Conservation (phyloP, 2,888 invertebrate genomes). For the Acanthopleura granulata region DNA sequence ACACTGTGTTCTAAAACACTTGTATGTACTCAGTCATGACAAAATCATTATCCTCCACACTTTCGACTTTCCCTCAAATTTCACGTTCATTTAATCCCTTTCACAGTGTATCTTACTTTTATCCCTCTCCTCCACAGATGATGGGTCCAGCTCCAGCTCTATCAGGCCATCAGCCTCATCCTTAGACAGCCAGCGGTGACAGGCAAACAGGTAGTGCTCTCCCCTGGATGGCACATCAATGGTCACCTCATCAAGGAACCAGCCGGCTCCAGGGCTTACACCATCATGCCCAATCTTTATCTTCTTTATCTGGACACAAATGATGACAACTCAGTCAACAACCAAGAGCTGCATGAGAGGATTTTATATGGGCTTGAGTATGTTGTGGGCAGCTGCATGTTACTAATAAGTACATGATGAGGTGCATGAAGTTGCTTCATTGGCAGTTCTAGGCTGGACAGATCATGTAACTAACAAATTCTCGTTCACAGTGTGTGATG, state of each 20-base stretch:
- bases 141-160: constrained; percentile 66
- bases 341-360: not conserved
- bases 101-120: constrained; percentile 51
- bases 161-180: constrained; percentile 63
- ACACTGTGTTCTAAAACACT: no score
- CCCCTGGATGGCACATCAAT: constrained; percentile 67
- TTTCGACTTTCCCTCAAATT: no score
- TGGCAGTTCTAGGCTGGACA: no score
- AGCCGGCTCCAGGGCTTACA: constrained; percentile 61
- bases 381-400: no score
- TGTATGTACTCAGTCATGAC: no score
- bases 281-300: constrained; percentile 69
- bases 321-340: not conserved
- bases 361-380: not conserved
- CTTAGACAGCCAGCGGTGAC: constrained; percentile 68
- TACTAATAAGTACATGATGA: no score
- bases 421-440: no score
- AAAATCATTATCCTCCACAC: no score
- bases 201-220: constrained; percentile 64
- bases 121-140: constrained; percentile 55
- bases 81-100: no score
- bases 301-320: constrained; percentile 58
- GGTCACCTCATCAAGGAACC: constrained; percentile 68
- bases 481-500: no score
- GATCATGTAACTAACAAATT: no score